Evolutionary conservation across 1,140 invertebrate species (phyloP), one percentile per base, ranked within the genome.

Genomic region (Cheumatopsyche charites): DNA sequence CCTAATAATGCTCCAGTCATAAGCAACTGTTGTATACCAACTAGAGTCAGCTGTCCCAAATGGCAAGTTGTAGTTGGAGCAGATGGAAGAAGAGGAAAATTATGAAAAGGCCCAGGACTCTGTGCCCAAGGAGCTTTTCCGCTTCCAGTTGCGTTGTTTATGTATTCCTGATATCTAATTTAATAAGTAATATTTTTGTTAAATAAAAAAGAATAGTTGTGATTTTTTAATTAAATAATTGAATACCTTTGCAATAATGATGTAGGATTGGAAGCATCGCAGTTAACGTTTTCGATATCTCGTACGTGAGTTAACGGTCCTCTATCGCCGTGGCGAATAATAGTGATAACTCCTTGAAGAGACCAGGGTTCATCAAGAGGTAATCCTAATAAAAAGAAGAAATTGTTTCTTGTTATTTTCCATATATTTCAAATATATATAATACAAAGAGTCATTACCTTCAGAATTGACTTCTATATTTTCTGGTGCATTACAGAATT

Each of bases 301-400:
- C 88, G 85, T 3, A 96, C 85, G 80, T 93, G 91, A 7, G 91
- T 88, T 55, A 97, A 84, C 1, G 94, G 92, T 4, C 94, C 93
- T 49, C 95, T 84, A 80, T 96, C 94, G 1, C 95, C 95, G 81
- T 97, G 95, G 26, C 95, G 83, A 4, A 94, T 90, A 7, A 96
- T 81, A 29, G 95, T 84, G 36, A 95, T 80, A 6, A 95, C 87
- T 9, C 93, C 91, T 80, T 91, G 90, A 13, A 97, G 78, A 36
- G 89, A 84, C 85, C 91, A 90, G 75, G 88, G 87, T 25, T 86
- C 86, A 73, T 87, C 84, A 42, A 87, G 81, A n/a, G 84, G 78
- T 21, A 82, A 78, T 70, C 81, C 84, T 86, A 49, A 71, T n/a
- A n/a, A n/a, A n/a, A n/a, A n/a, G n/a, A 71, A 49, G 17, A 7